Evolutionary conservation across 37 sponge, comb jelly and placozoan species (phyloP), one percentile per base, ranked within the genome.

Genomic region (Eunapius fragilis): DNA sequence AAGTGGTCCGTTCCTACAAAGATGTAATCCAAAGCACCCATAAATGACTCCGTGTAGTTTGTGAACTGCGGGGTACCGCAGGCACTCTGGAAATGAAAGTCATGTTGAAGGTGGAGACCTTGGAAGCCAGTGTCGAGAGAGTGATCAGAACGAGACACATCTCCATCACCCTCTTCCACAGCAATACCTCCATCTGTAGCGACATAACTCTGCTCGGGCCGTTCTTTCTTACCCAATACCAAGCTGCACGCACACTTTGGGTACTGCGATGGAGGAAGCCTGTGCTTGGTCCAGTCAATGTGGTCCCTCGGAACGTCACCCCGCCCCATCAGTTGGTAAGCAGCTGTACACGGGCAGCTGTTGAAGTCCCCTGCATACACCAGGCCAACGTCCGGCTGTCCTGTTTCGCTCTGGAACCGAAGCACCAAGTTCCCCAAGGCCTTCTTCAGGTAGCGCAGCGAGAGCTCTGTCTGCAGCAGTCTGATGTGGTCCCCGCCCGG

Each of bases 291-390:
- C 93, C 93, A 92, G 77, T 92, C 92, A 6, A 35, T 10, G 69
- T 95, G 95, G 31, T 50, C 25, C 36, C 37, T 68, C 24, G 38
- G 69, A 3, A 89, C 68, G 5, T 27, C 24, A 28, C 94, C 94
- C 23, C 27, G 86, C 2, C 79, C 31, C 67, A 96, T 24, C 67
- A 83, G 92, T 67, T 93, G 71, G 35, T 87, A 87, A 25, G 92
- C 95, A 71, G 88, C 94, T 58, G 71, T 87, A 45, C 87, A 79
- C 11, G 97, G 97, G 81, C 92, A 95, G 74, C 92, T 91, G 86
- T 96, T 96, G 72, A 96, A 91, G 69, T 96, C 97, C 10, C 94
- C 97, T 80, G 92, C 85, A 33, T 93, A 87, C 13, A 96, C 37
- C 7, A 80, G 79, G 0, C 85, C 85, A 13, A 93, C 48, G 14